Base-by-base conservation (phyloP, 2,797 vertebrate species). In the Vireo griseus region DNA sequence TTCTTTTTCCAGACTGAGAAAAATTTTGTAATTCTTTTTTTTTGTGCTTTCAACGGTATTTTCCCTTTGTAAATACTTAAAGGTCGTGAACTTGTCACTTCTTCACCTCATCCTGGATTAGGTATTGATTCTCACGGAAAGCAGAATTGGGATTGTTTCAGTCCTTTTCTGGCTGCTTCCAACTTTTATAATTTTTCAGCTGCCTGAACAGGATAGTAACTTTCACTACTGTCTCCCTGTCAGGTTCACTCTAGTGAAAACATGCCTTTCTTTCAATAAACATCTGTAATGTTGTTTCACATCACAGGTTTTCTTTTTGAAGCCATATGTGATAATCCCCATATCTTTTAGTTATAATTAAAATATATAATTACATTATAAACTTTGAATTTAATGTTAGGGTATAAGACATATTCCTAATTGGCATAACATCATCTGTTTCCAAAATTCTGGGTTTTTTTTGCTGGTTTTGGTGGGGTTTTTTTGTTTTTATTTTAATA, bases 401-500 rank as follows among this genome's bases (percentile, higher is more conserved):
- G 5, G 1, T 48, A 12, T 73, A 54, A 48, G 2, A 31, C 20
- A 19, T n/a, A 68, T 24, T 84, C 33, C 39, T 42, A 77, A 57
- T 58, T 44, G 3, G 4, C 9, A 58, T 59, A 4, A 11, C 31
- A 15, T 33, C 15, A 40, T 33, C 14, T 62, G 6, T n/a, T 58
- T 69, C 16, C 20, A 47, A 29, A 74, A 44, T 42, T 85, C 44
- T 50, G 29, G 35, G 1, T 13, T 48, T 55, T 75, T 48, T 48
- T 24, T 48, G 5, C 10, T 35, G 26, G 4, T 37, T 68, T 40
- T 45, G 16, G 8, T 22, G 10, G 5, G 7, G 1, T 20, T 1
- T 40, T 37, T 44, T 21, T 18, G 16, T 24, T 50, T 45, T 39
- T 45, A 11, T 55, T 68, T 45, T 19, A 22, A 51, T 21, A 85